Conservation (phyloP, 2,113 vertebrate species). For the Cheirogaleus medius region DNA sequence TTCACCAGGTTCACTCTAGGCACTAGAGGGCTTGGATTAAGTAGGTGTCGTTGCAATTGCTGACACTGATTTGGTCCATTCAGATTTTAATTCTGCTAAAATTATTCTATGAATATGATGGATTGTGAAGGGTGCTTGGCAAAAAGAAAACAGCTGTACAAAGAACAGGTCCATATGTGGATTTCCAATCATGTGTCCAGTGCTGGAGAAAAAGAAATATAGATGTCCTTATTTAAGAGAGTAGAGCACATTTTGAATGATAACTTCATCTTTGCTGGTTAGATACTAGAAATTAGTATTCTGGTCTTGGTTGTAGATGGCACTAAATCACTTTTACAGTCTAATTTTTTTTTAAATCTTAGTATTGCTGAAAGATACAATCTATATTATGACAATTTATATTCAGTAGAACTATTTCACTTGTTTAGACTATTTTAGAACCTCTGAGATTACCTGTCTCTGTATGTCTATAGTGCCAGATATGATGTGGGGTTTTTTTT, state of each 20-base stretch:
- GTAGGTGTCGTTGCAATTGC: background rate
- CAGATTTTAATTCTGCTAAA: background rate
- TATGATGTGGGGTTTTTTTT: conserved; percentile 2
- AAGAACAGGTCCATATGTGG: background rate
- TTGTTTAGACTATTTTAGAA: conserved; percentile 22
- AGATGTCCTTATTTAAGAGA: background rate
- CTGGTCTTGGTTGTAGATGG: background rate
- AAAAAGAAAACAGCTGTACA: background rate
- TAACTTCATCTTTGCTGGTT: background rate
- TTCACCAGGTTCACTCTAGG: background rate
- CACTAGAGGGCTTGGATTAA: background rate
- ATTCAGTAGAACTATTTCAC: background rate
- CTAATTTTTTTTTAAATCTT: background rate
- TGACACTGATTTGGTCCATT: background rate
- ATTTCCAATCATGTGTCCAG: background rate
- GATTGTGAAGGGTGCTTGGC: background rate
- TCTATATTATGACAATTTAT: background rate
- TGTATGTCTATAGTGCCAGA: background rate
- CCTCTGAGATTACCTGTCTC: background rate
- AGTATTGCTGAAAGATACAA: background rate
- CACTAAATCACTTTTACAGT: background rate
- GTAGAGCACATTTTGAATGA: background rate
- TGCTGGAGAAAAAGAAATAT: background rate
- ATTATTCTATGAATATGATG: background rate
- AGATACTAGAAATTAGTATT: background rate